Percentiles rank a stretch among this genome's conserved stretches.
Conservation (phyloP, 1,140 invertebrate species). For the Globodera ellingtonae region DNA sequence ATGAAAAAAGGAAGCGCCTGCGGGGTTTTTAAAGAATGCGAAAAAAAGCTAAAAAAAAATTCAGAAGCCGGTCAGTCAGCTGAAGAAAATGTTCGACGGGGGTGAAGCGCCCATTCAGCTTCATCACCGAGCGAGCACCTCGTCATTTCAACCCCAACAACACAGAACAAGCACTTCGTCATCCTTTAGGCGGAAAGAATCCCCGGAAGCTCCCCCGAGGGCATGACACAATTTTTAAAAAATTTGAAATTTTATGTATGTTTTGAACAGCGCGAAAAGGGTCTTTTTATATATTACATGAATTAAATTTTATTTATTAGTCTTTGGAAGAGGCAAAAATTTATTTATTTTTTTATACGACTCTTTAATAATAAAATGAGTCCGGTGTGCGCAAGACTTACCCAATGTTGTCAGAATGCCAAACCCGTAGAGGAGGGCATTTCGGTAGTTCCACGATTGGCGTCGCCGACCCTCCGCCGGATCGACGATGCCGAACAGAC, state of each 20-base stretch:
- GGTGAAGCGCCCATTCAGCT: neutral
- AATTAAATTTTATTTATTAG: neutral
- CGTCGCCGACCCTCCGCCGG: slow-evolving; percentile 12
- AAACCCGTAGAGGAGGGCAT: slow-evolving; percentile 30
- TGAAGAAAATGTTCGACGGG: slow-evolving; percentile 44
- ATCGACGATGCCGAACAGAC: slow-evolving; percentile 21
- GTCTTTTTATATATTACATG: neutral
- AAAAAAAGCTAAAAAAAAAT: neutral
- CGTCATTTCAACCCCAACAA: neutral
- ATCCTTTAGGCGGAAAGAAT: neutral
- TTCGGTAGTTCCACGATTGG: slow-evolving; percentile 31
- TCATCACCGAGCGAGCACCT: neutral
- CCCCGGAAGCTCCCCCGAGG: neutral
- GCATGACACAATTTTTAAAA: neutral
- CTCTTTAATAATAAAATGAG: neutral
- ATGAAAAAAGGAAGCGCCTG: neutral
- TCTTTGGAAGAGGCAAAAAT: slow-evolving; percentile 9
- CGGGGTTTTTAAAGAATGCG: too few relatives aligned
- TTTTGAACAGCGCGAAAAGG: neutral
- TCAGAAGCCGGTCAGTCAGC: slow-evolving; percentile 34
- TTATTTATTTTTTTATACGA: slow-evolving; percentile 7
- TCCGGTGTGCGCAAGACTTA: neutral
- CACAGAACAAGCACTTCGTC: neutral
- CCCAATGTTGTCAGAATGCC: slow-evolving; percentile 34
- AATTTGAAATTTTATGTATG: too few relatives aligned